Evolutionary conservation across 2,797 vertebrate genomes (phyloP).

Genomic region (Lepidocolaptes lacrymiger): DNA sequence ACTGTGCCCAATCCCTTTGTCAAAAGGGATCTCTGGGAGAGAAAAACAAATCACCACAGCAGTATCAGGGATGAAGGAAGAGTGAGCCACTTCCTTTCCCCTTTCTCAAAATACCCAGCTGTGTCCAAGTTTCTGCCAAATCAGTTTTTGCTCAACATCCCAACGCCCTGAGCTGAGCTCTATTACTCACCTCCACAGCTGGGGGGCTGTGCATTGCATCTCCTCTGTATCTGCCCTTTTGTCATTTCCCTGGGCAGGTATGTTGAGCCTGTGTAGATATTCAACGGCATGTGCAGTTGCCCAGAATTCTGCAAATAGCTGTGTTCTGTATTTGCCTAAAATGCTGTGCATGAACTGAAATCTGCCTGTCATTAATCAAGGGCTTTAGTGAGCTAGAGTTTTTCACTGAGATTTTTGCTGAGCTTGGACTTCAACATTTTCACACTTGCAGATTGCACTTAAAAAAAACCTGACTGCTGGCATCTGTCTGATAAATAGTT

Average conservation of each 20-base stretch:
- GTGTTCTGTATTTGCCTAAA: not conserved
- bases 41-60: not conserved
- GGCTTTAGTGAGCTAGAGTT: not conserved
- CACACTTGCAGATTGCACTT: not conserved
- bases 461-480: not conserved
- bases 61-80: not conserved
- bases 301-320: not conserved
- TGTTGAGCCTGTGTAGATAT: not conserved
- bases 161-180: not conserved
- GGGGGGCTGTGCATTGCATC: not conserved
- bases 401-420: not conserved
- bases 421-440: not conserved
- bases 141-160: not conserved
- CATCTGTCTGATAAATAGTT: slow-evolving; percentile 28
- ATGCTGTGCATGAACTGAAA: not conserved
- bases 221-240: not conserved
- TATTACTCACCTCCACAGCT: not conserved
- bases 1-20: not conserved
- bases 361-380: slow-evolving; percentile 30
- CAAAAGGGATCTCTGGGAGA: not conserved
- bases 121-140: slow-evolving; percentile 5
- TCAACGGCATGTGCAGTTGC: not conserved
- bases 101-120: slow-evolving; percentile 2
- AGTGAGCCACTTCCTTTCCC: not conserved
- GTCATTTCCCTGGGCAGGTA: not conserved